Percentiles rank a stretch among this genome's conserved stretches.
These are phyloP conservation scores for Bos javanicus DNA, from an alignment of 2,113 vertebrate genomes.

Conservation along the genomic window DNA sequence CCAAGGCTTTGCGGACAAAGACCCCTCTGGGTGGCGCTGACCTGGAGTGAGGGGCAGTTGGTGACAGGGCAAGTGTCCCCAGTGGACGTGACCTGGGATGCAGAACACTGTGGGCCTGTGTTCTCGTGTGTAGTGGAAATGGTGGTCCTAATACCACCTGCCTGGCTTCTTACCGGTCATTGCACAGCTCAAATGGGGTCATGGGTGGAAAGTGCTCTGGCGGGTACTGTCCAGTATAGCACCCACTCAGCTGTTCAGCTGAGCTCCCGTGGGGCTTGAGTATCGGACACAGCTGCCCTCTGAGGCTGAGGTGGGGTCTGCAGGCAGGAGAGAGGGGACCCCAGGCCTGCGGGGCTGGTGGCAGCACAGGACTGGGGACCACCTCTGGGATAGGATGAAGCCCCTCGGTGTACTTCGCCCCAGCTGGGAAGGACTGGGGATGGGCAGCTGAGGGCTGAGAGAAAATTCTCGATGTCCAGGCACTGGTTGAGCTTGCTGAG, in stretches of 20 bases:
- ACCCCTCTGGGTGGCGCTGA: background rate
- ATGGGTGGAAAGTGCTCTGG: background rate
- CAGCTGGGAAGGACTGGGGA: background rate
- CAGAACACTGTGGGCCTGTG: background rate
- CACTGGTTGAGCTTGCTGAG: slow-evolving; percentile 15
- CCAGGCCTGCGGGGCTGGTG: background rate
- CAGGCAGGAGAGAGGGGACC: background rate
- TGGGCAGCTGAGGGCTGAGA: background rate
- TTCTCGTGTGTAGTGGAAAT: background rate
- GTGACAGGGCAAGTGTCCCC: background rate
- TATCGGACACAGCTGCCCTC: background rate
- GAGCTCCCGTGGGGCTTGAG: background rate
- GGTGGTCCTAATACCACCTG: background rate
- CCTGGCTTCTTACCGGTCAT: background rate
- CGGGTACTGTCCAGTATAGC: background rate
- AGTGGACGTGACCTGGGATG: background rate
- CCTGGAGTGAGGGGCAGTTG: background rate
- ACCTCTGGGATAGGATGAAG: fast-evolving
- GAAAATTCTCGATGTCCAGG: slow-evolving; percentile 24
- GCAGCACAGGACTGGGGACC: background rate
- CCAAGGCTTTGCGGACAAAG: background rate
- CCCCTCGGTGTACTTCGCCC: background rate
- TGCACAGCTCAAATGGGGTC: fast-evolving
- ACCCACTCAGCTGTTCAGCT: background rate
- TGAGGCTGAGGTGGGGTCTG: background rate